phyloP scores from a whole-genome alignment of 2,888 invertebrate species.

The Archips xylosteana region DNA sequence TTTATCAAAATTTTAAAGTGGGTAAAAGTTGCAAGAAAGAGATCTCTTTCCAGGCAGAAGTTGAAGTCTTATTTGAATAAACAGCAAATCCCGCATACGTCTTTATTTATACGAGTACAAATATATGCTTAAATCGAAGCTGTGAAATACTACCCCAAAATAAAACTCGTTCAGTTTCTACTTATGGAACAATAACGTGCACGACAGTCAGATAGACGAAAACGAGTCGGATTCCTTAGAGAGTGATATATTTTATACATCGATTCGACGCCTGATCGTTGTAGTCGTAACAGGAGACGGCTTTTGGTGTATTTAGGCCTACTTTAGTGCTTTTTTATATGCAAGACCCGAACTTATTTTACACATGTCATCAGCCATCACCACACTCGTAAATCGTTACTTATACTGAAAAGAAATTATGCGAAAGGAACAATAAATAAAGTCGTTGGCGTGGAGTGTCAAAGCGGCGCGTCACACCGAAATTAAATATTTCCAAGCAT shows the following conservation, averaged over 20 bases:
- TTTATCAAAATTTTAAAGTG: background rate
- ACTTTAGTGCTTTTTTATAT: background rate
- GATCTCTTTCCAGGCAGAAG: no score
- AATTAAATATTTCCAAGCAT: conserved; percentile 56
- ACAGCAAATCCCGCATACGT: background rate
- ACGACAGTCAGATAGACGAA: background rate
- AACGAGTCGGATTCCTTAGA: background rate
- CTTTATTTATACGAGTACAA: background rate
- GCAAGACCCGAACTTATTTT: conserved; percentile 22
- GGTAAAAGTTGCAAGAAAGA: no score
- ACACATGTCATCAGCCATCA: conserved; percentile 24
- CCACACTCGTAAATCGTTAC: conserved; percentile 24
- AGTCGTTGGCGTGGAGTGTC: conserved; percentile 49
- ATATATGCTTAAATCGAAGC: background rate
- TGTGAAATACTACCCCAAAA: background rate
- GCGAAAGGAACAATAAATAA: conserved; percentile 44
- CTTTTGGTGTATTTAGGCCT: background rate
- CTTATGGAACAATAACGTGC: background rate
- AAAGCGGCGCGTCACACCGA: conserved; percentile 48
- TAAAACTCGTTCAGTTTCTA: conserved; percentile 1
- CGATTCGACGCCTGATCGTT: background rate
- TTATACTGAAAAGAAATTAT: conserved; percentile 30
- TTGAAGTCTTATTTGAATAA: background rate
- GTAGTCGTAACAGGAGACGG: background rate
- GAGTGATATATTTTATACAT: background rate